A percentile compares a stretch with the other conserved stretches of the same genome.
phyloP scores from a whole-genome alignment of 2,888 invertebrate species.

The Cantharis rustica region DNA sequence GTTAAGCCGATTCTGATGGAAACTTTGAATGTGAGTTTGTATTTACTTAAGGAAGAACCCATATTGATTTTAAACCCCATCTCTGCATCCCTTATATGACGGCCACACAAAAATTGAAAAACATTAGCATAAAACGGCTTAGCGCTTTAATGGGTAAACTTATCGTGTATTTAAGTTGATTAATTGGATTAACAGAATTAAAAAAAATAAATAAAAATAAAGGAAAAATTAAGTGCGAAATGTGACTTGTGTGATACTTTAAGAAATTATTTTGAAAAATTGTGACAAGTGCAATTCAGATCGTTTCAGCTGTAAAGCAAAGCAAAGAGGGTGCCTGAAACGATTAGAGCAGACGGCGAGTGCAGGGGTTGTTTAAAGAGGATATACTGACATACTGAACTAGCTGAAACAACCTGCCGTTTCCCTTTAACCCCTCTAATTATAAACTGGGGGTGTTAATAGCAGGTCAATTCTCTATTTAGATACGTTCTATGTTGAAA shows the following conservation, averaged over 20 bases:
- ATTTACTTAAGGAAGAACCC: neutral
- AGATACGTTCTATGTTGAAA: constrained; percentile 41
- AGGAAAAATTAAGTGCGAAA: neutral
- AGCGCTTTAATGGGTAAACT: neutral
- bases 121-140: neutral
- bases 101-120: neutral
- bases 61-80: neutral
- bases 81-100: neutral
- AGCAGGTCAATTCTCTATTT: constrained; percentile 53
- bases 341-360: constrained; percentile 49
- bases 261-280: constrained; percentile 20
- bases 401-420: constrained; percentile 34
- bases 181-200: neutral
- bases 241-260: neutral
- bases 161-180: neutral
- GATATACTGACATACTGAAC: constrained; percentile 47
- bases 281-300: constrained; percentile 36
- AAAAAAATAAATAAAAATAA: neutral
- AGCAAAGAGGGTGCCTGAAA: constrained; percentile 48
- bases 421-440: constrained; percentile 50
- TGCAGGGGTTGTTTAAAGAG: constrained; percentile 49
- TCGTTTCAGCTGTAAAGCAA: constrained; percentile 28
- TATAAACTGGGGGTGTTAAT: constrained; percentile 53
- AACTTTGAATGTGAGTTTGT: neutral
- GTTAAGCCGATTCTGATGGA: neutral